Evolutionary conservation across 2,797 vertebrate genomes (phyloP), one percentile per base, ranked within the genome.

Genomic region (Fundulus diaphanus): DNA sequence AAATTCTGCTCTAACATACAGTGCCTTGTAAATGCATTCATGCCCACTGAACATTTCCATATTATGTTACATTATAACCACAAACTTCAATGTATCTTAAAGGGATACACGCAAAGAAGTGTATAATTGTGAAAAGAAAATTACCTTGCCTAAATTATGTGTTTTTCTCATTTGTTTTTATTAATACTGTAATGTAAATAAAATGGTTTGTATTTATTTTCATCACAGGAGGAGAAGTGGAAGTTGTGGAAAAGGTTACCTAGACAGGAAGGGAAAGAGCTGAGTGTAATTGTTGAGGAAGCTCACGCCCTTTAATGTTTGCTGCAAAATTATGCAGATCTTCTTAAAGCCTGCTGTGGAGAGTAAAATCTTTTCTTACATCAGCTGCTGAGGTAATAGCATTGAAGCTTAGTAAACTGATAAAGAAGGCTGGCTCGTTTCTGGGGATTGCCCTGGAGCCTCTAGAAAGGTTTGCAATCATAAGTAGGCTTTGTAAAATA

Each of bases 1-100:
- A 44, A 65, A 82, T 73, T 7, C 61, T 51, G 76, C 72, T 79
- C 24, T 44, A 44, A 59, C 46, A 74, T 18, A 44, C 63, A 27
- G n/a, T 16, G 63, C 24, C 12, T 24, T 66, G 22, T 5, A 66
- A 7, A 66, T 66, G 13, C 37, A 66, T 42, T 66, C 24, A 66
- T 16, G 27, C 22, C 40, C 63, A 66, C 24, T 27, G 12, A 66
- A 66, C 37, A 37, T 27, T 66, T 42, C 3, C 6, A 27, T 7
- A 42, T 66, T 44, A n/a, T 18, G 6, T 66, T 42, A 66, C 24
- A 12, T 6, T 27, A 27, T 24, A 65, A 40, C 22, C 35, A 13
- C 61, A 37, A 6, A 40, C 33, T 12, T 37, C 35, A 63, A 63
- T 35, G 20, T 3, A 63, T 37, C 7, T 35, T 20, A 63, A 1